Percentiles rank a stretch among this genome's conserved stretches.
Evolutionary conservation across 2,797 vertebrate genomes (phyloP).

Genomic region (Myripristis murdjan): DNA sequence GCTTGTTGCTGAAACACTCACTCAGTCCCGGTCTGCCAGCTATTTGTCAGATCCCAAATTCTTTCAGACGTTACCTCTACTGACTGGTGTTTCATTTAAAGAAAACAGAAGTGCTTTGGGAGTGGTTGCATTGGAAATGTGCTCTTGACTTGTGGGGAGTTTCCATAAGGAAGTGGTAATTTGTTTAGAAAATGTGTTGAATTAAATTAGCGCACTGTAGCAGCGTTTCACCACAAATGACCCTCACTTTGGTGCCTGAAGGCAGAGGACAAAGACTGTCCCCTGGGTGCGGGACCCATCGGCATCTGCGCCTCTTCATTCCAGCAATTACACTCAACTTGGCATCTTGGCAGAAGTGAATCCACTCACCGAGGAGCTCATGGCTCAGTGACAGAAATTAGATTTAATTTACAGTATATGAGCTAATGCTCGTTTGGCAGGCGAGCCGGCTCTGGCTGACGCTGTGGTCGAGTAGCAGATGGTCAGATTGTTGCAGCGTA

Average conservation of each 20-base stretch:
- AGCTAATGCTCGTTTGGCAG: slow-evolving; percentile 3
- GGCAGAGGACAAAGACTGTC: slow-evolving; percentile 9
- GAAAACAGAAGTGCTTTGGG: slow-evolving; percentile 16
- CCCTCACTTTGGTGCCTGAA: slow-evolving; percentile 10
- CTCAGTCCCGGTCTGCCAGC: slow-evolving; percentile 29
- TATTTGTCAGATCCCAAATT: slow-evolving; percentile 48
- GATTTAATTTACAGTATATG: neutral
- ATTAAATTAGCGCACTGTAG: slow-evolving; percentile 19
- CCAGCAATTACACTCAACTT: slow-evolving; percentile 9
- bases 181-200: slow-evolving; percentile 33
- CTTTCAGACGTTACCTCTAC: slow-evolving; percentile 45
- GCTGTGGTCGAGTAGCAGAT: neutral
- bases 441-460: neutral
- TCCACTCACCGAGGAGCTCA: neutral
- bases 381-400: neutral
- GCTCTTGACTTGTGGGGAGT: slow-evolving; percentile 34
- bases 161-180: slow-evolving; percentile 46
- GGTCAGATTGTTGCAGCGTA: neutral
- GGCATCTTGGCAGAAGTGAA: neutral
- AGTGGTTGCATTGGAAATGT: slow-evolving; percentile 29
- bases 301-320: slow-evolving; percentile 22
- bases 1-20: slow-evolving; percentile 40
- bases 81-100: slow-evolving; percentile 8
- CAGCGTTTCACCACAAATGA: slow-evolving; percentile 6
- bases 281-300: neutral